Percentiles rank a stretch among this genome's conserved stretches.
Conservation (phyloP, 2,888 invertebrate species). For the Phytoseiulus persimilis region DNA sequence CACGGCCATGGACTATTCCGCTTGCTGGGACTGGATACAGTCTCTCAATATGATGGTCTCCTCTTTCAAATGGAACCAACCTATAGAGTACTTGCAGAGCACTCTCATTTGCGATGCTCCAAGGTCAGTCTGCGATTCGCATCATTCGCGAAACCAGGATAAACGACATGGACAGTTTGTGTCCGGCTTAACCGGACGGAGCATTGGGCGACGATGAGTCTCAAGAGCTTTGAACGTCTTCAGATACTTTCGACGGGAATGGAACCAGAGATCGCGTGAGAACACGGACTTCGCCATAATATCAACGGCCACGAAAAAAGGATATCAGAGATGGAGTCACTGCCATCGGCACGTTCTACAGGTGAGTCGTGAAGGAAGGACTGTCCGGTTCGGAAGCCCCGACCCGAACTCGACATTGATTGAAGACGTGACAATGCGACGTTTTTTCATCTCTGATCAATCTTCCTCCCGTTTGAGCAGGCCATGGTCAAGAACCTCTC, state of each 20-base stretch:
- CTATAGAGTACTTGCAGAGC: neutral
- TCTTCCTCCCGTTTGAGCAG: neutral
- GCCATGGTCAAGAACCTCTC: conserved; percentile 15
- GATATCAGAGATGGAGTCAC: conserved; percentile 14
- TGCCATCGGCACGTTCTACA: conserved; percentile 22
- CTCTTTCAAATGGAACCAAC: conserved; percentile 14
- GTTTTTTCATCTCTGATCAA: too few species aligned
- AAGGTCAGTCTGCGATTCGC: neutral
- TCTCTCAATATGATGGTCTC: neutral
- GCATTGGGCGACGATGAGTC: too few species aligned
- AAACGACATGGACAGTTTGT: too few species aligned
- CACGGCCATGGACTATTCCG: conserved; percentile 18
- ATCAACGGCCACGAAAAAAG: neutral
- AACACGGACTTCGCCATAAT: conserved; percentile 23
- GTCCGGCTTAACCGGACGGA: too few species aligned
- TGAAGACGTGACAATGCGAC: too few species aligned
- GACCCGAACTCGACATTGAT: too few species aligned
- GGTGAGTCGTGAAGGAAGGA: neutral
- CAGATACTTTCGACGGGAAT: conserved; percentile 14
- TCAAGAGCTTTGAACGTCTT: too few species aligned
- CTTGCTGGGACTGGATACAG: conserved; percentile 30
- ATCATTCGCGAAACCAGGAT: neutral
- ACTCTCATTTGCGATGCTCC: conserved; percentile 11
- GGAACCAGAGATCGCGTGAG: conserved; percentile 27
- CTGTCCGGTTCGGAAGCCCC: too few species aligned